phyloP scores from a whole-genome alignment of 1,140 invertebrate species.

The Plectrocnemia conspersa region DNA sequence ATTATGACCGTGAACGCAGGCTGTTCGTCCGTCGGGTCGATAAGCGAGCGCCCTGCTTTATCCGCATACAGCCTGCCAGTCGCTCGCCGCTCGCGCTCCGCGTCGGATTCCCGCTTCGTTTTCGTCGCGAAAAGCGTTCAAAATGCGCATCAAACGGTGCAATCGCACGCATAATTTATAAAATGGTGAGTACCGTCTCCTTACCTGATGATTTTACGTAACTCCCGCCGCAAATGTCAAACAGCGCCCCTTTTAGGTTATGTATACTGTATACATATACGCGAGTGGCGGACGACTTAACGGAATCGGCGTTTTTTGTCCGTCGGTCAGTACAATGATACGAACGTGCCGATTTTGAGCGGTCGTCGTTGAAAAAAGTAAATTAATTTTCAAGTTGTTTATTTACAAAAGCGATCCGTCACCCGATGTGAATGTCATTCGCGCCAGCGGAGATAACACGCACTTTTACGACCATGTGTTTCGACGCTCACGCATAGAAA shows the following conservation, averaged over 20 bases:
- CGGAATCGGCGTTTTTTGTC: constrained; percentile 1
- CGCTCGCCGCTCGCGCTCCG: background rate
- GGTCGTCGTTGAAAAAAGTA: no score
- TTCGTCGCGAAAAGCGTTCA: background rate
- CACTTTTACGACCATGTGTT: no score
- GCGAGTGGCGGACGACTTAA: background rate
- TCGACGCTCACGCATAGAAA: no score
- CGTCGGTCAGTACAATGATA: background rate
- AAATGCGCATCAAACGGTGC: background rate
- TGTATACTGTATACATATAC: background rate
- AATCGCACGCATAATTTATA: no score
- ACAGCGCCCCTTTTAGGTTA: background rate
- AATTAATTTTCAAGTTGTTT: no score
- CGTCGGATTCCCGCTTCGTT: background rate
- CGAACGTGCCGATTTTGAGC: no score
- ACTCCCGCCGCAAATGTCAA: background rate
- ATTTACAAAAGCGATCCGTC: no score
- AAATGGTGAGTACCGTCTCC: no score
- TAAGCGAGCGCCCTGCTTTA: constrained; percentile 10
- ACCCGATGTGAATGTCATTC: no score
- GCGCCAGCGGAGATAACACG: no score
- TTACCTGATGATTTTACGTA: background rate
- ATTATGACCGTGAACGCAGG: background rate
- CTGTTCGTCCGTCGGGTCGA: background rate
- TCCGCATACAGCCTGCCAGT: constrained; percentile 3